Base-by-base conservation (phyloP, 2,113 vertebrate genomes). In the Labrus mixtus region DNA sequence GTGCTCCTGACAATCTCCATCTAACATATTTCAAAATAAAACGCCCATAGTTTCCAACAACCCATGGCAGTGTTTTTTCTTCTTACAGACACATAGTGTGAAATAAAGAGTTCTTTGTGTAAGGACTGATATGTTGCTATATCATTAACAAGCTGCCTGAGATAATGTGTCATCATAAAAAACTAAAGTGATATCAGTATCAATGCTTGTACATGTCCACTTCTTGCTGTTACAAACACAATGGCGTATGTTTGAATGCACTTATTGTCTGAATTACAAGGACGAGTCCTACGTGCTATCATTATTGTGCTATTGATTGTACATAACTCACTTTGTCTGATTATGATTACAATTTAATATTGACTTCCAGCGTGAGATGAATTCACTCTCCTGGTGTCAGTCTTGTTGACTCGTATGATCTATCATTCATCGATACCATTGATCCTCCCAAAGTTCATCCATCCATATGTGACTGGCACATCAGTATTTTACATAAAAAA, bases 281-380 rank as follows among this genome's bases (percentile, higher is more conserved):
- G 84, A 88, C 81, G 62, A 84, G 90, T 93, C 93, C 91, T 94
- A 93, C 93, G 57, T 39, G 78, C 82, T 94, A 95, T 94, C 94
- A 96, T 95, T 95, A 96, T 96, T 94, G 93, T 92, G 91, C 84
- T 96, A 97, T 97, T 95, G 96, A 97, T 96, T 96, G 93, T 84
- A 95, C 95, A 95, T 96, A 95, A 96, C 95, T 96, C 95, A 96
- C 93, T 95, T 96, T 95, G 96, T 95, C 95, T 94, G 93, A 93
- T 94, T 94, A 94, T 96, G 96, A 97, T 97, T 96, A 95, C 96
- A 96, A 95, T 95, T 95, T 95, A 93, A 94, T 95, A 94, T 94
- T 93, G 95, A 94, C 94, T 94, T 93, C 94, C 93, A 87, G 41
- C 70, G 89, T 94, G 93, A 93, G 82, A 94, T 95, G 95, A 96